These are phyloP conservation scores for Ylistrum balloti DNA, from an alignment of 1,140 invertebrate species.

Conservation along the genomic window DNA sequence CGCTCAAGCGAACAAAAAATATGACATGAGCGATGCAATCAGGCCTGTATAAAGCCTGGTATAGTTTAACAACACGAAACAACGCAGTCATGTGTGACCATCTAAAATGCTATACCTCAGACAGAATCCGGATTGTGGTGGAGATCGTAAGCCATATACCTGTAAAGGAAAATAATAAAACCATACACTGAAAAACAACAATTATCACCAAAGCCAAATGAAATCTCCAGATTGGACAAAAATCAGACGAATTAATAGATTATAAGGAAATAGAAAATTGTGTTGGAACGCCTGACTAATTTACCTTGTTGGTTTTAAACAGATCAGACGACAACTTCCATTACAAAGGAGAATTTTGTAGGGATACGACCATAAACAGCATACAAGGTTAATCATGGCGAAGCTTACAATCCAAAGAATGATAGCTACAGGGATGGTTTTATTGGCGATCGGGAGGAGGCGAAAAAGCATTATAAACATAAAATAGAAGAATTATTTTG, in stretches of 20 bases:
- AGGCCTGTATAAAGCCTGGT: neutral
- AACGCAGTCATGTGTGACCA: neutral
- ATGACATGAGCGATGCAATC: conserved; percentile 37
- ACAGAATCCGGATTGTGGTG: neutral
- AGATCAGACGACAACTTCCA: neutral
- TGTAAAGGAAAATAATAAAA: conserved; percentile 25
- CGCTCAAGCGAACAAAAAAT: conserved; percentile 38
- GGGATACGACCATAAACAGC: neutral
- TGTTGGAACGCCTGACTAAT: neutral
- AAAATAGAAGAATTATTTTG: neutral
- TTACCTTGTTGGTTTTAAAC: neutral
- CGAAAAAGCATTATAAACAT: neutral
- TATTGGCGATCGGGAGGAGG: neutral
- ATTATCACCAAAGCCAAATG: neutral
- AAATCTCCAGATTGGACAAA: neutral
- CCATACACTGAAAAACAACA: conserved; percentile 16
- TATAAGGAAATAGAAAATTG: conserved; percentile 23
- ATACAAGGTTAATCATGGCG: conserved; percentile 1
- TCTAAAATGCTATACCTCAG: neutral
- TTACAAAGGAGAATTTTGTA: neutral
- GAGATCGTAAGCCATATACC: neutral
- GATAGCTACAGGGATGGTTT: neutral
- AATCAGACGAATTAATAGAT: conserved; percentile 34
- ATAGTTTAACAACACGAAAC: neutral
- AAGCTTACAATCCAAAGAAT: neutral